phyloP scores from a whole-genome alignment of 2,113 vertebrate species.

The Pelecanus crispus region DNA sequence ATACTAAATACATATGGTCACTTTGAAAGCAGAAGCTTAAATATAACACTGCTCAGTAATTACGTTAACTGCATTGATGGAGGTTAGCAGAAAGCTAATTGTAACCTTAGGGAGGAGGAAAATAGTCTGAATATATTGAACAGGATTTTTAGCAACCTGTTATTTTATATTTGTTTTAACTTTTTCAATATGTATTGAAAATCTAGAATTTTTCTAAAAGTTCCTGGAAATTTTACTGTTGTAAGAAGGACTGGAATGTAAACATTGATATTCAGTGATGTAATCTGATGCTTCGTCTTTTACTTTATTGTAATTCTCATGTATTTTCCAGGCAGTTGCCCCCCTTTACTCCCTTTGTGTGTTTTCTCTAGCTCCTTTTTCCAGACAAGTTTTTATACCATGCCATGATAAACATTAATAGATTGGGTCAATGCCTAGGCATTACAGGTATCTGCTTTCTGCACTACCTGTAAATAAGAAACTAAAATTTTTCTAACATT shows the following conservation, averaged over 20 bases:
- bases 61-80: constrained; percentile 16
- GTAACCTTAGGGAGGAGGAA: constrained; percentile 1
- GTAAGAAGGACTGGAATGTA: background rate
- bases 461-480: background rate
- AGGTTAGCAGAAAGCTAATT: constrained; percentile 29
- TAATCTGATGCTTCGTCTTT: background rate
- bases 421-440: background rate
- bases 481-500: background rate
- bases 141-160: background rate
- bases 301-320: background rate
- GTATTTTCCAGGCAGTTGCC: background rate
- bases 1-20: constrained; percentile 9
- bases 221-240: background rate
- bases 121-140: background rate
- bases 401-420: background rate
- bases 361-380: background rate
- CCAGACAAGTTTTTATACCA: background rate
- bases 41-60: background rate
- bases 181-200: background rate
- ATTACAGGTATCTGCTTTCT: background rate
- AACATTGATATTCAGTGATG: background rate
- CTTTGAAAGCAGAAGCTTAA: constrained; percentile 31
- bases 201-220: background rate
- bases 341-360: background rate
- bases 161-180: background rate